A percentile compares a stretch with the other conserved stretches of the same genome.
Conservation (phyloP, 2,888 invertebrate genomes). For the Eumacrocentrus americanus region DNA sequence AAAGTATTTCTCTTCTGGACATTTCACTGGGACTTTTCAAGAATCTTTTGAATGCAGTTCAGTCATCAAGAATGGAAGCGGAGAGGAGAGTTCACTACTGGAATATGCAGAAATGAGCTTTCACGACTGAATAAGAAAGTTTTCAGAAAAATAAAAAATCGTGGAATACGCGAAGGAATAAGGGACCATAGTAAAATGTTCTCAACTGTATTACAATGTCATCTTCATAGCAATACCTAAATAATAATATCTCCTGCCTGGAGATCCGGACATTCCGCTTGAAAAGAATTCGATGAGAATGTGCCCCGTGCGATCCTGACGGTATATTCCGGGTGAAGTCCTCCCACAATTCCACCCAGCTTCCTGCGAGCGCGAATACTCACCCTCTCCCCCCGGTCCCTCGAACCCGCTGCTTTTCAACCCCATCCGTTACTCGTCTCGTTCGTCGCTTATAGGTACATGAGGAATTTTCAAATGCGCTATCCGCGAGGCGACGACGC, state of each 20-base stretch:
- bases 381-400: slow-evolving; percentile 1
- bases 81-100: too few species aligned
- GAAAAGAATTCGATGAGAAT: slow-evolving; percentile 51
- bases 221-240: slow-evolving; percentile 37
- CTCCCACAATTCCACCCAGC: slow-evolving; percentile 32
- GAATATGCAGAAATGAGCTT: too few species aligned
- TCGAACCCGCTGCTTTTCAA: slow-evolving; percentile 12
- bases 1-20: too few species aligned
- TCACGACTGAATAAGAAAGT: too few species aligned
- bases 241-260: slow-evolving; percentile 42
- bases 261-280: slow-evolving; percentile 36
- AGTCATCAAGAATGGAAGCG: too few species aligned
- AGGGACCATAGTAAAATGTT: slow-evolving; percentile 6
- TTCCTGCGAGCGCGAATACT: slow-evolving; percentile 16
- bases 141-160: too few species aligned
- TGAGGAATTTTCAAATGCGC: slow-evolving; percentile 37
- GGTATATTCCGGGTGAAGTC: slow-evolving; percentile 39
- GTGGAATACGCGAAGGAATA: not conserved
- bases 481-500: slow-evolving; percentile 37
- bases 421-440: slow-evolving; percentile 22
- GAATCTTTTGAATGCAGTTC: too few species aligned
- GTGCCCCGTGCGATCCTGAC: slow-evolving; percentile 41
- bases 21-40: too few species aligned
- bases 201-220: slow-evolving; percentile 41
- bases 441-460: slow-evolving; percentile 31